Percentiles rank a stretch among this genome's conserved stretches.
Evolutionary conservation across 1,140 invertebrate genomes (phyloP).

Genomic region (Pogonus chalceus): DNA sequence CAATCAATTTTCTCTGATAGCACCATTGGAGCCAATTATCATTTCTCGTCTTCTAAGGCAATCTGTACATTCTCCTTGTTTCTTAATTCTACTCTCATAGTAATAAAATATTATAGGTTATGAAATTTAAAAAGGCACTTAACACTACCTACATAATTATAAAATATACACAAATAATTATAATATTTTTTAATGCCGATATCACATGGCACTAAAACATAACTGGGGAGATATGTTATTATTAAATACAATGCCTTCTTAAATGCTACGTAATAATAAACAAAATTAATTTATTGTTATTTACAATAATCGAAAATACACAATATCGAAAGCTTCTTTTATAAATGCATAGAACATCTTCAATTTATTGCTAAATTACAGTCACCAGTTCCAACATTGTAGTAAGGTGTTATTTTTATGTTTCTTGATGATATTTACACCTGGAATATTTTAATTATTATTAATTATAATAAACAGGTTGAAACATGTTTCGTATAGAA

Average conservation of each 20-base stretch:
- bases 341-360: not conserved
- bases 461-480: too few relatives aligned
- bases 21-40: not conserved
- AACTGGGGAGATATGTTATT: constrained; percentile 5
- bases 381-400: constrained; percentile 10
- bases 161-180: constrained; percentile 4
- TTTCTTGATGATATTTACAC: not conserved
- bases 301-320: not conserved
- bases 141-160: constrained; percentile 1
- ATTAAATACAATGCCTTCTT: constrained; percentile 3
- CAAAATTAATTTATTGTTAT: not conserved
- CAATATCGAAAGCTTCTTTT: not conserved
- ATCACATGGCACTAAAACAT: constrained; percentile 5
- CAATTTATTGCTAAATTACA: not conserved
- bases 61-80: not conserved
- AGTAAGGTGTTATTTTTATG: constrained; percentile 7
- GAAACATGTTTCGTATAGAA: too few relatives aligned
- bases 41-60: not conserved
- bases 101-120: constrained; percentile 1
- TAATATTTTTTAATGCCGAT: constrained; percentile 1
- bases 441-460: constrained; percentile 1
- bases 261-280: not conserved
- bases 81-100: constrained; percentile 2
- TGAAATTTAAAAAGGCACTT: not conserved
- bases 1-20: not conserved